These are phyloP conservation scores for Adelphocoris suturalis DNA, from an alignment of 2,888 invertebrate species.

Conservation along the genomic window DNA sequence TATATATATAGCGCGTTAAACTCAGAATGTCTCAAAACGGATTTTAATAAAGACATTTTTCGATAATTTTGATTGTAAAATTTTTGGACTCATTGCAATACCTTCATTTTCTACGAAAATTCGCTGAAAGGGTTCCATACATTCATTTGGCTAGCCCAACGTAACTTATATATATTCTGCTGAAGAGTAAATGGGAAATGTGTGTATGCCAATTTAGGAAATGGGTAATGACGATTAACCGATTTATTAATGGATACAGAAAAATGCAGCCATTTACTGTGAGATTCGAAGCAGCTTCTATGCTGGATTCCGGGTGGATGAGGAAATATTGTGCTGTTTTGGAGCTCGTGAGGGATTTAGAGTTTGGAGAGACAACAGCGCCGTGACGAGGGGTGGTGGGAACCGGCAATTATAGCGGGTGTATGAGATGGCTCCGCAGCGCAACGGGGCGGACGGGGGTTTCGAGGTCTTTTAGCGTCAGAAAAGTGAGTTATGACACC, in stretches of 20 bases:
- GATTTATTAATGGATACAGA: not conserved
- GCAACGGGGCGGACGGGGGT: constrained; percentile 34
- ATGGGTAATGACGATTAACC: not conserved
- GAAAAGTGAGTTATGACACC: constrained; percentile 56
- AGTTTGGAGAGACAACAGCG: no score
- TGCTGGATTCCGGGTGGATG: not conserved
- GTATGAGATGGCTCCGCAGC: not conserved
- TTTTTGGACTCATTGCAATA: no score
- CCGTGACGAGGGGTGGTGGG: not conserved
- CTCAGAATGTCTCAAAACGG: no score
- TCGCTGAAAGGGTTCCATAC: no score
- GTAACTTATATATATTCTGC: not conserved
- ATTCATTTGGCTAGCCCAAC: no score
- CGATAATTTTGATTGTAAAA: no score
- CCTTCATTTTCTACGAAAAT: no score
- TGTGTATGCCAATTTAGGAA: not conserved
- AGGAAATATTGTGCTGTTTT: constrained; percentile 36
- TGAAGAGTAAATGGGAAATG: not conserved
- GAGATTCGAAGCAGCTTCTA: not conserved
- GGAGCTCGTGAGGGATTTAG: not conserved
- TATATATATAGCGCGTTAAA: no score
- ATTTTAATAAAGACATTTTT: no score
- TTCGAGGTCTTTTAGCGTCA: constrained; percentile 53
- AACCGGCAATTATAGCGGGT: constrained; percentile 34
- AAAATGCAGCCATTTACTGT: not conserved